These are phyloP conservation scores for Petrolisthes cinctipes DNA, from an alignment of 2,888 invertebrate species.

Conservation along the genomic window DNA sequence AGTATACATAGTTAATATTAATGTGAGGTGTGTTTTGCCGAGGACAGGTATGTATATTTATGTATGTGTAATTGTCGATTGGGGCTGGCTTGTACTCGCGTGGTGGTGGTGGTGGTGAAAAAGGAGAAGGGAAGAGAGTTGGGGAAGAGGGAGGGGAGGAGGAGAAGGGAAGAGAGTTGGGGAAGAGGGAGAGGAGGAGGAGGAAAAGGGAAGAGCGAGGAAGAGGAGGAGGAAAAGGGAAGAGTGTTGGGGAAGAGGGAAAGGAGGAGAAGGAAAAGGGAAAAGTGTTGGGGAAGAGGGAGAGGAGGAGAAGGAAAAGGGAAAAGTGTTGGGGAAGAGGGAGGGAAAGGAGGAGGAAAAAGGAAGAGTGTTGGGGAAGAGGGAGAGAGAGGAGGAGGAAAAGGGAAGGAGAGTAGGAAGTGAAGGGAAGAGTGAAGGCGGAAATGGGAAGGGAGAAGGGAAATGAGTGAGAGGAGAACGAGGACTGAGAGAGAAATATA, in stretches of 20 bases:
- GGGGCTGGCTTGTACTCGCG: too few relatives aligned
- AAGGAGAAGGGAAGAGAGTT: not conserved
- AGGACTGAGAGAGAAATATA: too few relatives aligned
- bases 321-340: not conserved
- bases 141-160: not conserved
- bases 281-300: not conserved
- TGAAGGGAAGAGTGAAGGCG: not conserved
- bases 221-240: not conserved
- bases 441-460: too few relatives aligned
- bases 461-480: too few relatives aligned
- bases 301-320: not conserved
- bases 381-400: too few relatives aligned
- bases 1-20: too few relatives aligned
- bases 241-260: not conserved
- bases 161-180: not conserved
- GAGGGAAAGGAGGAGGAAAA: not conserved
- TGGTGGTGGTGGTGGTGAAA: too few relatives aligned
- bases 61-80: too few relatives aligned
- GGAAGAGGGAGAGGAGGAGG: not conserved
- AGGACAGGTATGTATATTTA: too few relatives aligned
- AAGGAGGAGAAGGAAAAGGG: not conserved
- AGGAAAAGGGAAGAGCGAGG: not conserved
- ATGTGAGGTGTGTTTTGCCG: too few relatives aligned
- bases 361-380: not conserved
- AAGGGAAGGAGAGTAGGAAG: too few relatives aligned